Percentiles rank a stretch among this genome's conserved stretches.
These are phyloP conservation scores for Paradoxurus hermaphroditus DNA, from an alignment of 2,113 vertebrate genomes.

Conservation along the genomic window DNA sequence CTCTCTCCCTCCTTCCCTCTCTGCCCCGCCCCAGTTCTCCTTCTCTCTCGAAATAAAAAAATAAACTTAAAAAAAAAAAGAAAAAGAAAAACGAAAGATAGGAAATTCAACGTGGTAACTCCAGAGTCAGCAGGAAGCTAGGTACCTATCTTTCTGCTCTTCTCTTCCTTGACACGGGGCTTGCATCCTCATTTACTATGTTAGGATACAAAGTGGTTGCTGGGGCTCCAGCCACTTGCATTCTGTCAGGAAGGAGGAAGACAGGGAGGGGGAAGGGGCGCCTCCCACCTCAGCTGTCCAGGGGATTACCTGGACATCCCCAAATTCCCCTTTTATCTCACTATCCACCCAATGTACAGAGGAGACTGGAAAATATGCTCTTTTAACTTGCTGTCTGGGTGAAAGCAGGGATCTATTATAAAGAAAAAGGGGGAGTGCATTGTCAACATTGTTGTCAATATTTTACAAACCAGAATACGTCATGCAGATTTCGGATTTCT, in stretches of 20 bases:
- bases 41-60: too few relatives aligned
- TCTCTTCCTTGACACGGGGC: neutral
- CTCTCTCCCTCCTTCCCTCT: too few relatives aligned
- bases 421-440: neutral
- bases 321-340: neutral
- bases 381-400: neutral
- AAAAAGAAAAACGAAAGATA: neutral
- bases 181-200: neutral
- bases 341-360: neutral
- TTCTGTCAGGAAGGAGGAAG: neutral
- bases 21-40: too few relatives aligned
- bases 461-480: neutral
- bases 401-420: neutral
- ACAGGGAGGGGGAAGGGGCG: neutral
- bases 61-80: too few relatives aligned
- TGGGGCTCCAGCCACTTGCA: neutral
- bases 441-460: neutral
- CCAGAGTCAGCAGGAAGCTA: neutral
- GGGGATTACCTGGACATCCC: neutral
- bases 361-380: neutral
- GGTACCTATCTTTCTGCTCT: too few relatives aligned
- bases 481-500: neutral
- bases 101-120: neutral
- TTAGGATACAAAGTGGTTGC: neutral
- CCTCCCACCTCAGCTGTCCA: neutral